These are phyloP conservation scores for Bembecia ichneumoniformis DNA, from an alignment of 2,888 invertebrate genomes.

Conservation along the genomic window DNA sequence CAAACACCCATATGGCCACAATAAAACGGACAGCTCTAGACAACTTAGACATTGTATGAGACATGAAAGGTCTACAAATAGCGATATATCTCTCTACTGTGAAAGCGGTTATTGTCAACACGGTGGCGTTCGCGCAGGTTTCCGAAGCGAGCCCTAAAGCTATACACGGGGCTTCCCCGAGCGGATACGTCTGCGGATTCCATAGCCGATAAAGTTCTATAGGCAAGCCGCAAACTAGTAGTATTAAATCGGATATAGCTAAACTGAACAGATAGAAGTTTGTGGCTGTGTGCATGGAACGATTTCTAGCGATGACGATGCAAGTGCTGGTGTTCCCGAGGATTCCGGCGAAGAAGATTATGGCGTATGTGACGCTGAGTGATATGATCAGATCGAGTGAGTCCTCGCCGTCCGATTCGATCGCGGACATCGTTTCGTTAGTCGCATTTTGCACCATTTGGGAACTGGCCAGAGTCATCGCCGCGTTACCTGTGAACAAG, in stretches of 20 bases:
- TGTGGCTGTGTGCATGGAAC: constrained; percentile 87
- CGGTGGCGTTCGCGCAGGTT: constrained; percentile 88
- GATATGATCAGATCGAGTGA: constrained; percentile 75
- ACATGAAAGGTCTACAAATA: constrained; percentile 87
- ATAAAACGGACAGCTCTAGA: constrained; percentile 84
- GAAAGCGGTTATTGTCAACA: constrained; percentile 89
- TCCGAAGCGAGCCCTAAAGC: constrained; percentile 84
- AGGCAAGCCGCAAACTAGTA: constrained; percentile 83
- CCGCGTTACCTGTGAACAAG: constrained; percentile 26
- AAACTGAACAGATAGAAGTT: constrained; percentile 87
- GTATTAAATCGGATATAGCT: constrained; percentile 82
- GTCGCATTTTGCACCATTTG: constrained; percentile 35
- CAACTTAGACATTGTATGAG: constrained; percentile 87
- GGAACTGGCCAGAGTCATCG: constrained; percentile 21
- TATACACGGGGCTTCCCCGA: constrained; percentile 84
- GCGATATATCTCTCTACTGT: constrained; percentile 91
- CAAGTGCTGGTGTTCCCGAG: constrained; percentile 87
- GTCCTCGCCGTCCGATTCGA: constrained; percentile 50
- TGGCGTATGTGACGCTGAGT: constrained; percentile 76
- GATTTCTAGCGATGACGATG: constrained; percentile 81
- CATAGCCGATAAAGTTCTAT: constrained; percentile 83
- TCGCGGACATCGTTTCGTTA: constrained; percentile 31
- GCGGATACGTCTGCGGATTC: constrained; percentile 80
- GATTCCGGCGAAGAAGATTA: constrained; percentile 81
- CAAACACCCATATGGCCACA: constrained; percentile 83